A percentile compares a stretch with the other conserved stretches of the same genome.
Conservation (phyloP, 2,113 vertebrate species). For the Istiophorus platypterus region DNA sequence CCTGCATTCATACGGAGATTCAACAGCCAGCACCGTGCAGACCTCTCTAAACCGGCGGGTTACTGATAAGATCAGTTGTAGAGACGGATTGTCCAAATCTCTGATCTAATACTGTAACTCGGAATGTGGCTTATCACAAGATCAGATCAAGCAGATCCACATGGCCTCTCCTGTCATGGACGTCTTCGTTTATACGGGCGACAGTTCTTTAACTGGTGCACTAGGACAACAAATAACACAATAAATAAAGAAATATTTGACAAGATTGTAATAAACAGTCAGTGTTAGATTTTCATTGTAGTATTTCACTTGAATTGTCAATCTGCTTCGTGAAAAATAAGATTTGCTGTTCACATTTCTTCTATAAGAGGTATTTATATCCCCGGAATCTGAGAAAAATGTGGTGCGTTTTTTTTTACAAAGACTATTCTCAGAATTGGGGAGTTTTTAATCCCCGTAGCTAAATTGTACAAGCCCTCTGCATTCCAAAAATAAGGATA, state of each 20-base stretch:
- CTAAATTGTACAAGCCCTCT: slow-evolving; percentile 67
- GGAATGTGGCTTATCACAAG: slow-evolving; percentile 34
- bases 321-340: slow-evolving; percentile 24
- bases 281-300: slow-evolving; percentile 4
- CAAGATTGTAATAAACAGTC: not conserved
- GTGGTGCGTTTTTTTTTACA: not conserved
- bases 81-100: slow-evolving; percentile 42
- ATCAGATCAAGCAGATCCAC: slow-evolving; percentile 34
- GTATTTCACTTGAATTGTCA: slow-evolving; percentile 1
- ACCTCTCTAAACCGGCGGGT: slow-evolving; percentile 31
- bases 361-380: slow-evolving; percentile 62
- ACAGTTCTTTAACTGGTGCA: slow-evolving; percentile 29
- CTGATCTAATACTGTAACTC: slow-evolving; percentile 34
- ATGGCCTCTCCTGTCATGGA: slow-evolving; percentile 44
- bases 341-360: slow-evolving; percentile 59
- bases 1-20: slow-evolving; percentile 52
- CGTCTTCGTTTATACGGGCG: slow-evolving; percentile 41
- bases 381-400: slow-evolving; percentile 53
- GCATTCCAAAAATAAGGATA: slow-evolving; percentile 74
- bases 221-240: not conserved
- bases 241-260: not conserved
- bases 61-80: slow-evolving; percentile 63
- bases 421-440: slow-evolving; percentile 67
- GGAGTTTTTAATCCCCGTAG: slow-evolving; percentile 56
- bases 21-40: slow-evolving; percentile 42